phyloP scores from a whole-genome alignment of 2,797 vertebrate genomes.

The Cossypha dichroa region DNA sequence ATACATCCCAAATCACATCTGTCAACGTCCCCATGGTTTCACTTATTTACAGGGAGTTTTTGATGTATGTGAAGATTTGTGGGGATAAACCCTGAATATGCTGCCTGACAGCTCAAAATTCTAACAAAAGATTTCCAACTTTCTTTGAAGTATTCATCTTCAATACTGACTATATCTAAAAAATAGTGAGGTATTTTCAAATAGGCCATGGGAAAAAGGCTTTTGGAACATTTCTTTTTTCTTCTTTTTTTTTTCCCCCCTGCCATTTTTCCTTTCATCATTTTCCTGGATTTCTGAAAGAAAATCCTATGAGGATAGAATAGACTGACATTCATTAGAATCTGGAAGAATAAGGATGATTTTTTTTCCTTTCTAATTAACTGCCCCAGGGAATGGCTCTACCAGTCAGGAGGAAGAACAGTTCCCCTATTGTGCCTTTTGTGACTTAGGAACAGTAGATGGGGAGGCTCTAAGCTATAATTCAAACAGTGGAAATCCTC shows the following conservation, averaged over 20 bases:
- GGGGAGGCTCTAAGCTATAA: slow-evolving; percentile 39
- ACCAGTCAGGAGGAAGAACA: background rate
- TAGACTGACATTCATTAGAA: slow-evolving; percentile 22
- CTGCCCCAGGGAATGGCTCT: background rate
- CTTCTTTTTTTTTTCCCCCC: background rate
- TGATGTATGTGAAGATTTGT: background rate
- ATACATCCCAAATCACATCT: background rate
- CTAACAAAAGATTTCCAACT: background rate
- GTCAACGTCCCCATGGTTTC: background rate
- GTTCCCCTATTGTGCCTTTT: slow-evolving; percentile 22
- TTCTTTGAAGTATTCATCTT: background rate
- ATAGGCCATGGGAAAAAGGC: background rate
- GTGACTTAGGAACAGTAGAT: background rate
- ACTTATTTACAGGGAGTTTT: background rate
- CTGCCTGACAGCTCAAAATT: background rate
- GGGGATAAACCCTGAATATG: background rate
- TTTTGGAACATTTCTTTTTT: background rate
- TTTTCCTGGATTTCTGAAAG: slow-evolving; percentile 30
- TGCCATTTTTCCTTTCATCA: slow-evolving; percentile 23
- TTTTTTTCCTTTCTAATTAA: background rate
- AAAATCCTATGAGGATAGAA: slow-evolving; percentile 20
- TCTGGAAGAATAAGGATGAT: background rate
- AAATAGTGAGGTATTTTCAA: background rate
- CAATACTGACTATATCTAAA: background rate
- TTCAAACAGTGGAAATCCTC: slow-evolving; percentile 52